Percentiles rank a stretch among this genome's conserved stretches.
These are phyloP conservation scores for Eulemur albifrons DNA, from an alignment of 2,797 vertebrate genomes.

Conservation along the genomic window DNA sequence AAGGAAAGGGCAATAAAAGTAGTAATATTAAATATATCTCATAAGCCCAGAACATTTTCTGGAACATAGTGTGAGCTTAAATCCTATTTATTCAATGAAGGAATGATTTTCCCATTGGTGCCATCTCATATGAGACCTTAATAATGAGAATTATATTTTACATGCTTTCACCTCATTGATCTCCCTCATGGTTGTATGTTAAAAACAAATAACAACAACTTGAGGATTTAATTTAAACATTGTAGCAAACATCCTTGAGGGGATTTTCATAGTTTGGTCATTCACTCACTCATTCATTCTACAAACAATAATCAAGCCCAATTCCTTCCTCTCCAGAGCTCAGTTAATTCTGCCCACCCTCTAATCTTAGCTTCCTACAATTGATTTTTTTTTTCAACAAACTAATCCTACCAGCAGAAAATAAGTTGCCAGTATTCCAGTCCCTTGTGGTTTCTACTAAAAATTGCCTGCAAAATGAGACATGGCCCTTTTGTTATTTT, in stretches of 20 bases:
- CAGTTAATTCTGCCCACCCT: not conserved
- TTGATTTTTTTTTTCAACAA: not conserved
- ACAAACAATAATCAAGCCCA: not conserved
- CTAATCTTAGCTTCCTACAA: not conserved
- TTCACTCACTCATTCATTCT: not conserved
- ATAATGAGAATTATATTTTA: not conserved
- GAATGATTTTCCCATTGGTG: not conserved
- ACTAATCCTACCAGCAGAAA: constrained; percentile 22
- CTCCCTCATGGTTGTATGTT: not conserved
- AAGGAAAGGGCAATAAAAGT: not conserved
- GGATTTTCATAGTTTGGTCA: not conserved
- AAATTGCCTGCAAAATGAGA: constrained; percentile 38
- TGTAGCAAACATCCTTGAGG: not conserved
- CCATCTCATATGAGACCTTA: not conserved
- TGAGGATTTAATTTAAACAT: not conserved
- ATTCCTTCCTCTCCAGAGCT: not conserved
- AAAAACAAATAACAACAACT: not conserved
- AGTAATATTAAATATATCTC: not conserved
- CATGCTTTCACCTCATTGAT: not conserved
- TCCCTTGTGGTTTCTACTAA: constrained; percentile 26
- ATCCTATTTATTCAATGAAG: not conserved
- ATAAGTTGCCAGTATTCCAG: not conserved
- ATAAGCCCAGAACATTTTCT: not conserved
- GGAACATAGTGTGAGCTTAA: not conserved
- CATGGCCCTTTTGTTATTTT: constrained; percentile 33